Evolutionary conservation across 1,140 invertebrate genomes (phyloP).

Genomic region (Trialeurodes vaporariorum): DNA sequence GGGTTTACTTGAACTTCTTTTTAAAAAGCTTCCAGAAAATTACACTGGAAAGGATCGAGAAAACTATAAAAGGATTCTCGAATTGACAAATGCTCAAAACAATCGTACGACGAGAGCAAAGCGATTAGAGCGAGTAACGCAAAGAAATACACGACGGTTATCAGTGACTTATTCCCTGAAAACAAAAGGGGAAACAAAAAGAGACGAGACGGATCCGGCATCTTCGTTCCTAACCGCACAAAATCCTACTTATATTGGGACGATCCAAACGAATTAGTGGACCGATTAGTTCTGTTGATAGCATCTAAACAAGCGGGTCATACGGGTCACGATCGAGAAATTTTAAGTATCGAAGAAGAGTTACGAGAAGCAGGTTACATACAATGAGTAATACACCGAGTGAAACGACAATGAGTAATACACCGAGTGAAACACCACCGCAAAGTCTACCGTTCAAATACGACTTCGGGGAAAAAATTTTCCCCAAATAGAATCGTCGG

Average conservation of each 20-base stretch:
- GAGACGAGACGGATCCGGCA: not conserved
- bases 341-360: slow-evolving; percentile 34
- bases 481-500: too few species aligned
- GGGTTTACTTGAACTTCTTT: not conserved
- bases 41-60: not conserved
- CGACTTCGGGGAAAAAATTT: too few species aligned
- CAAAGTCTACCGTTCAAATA: too few species aligned
- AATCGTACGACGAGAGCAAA: too few species aligned
- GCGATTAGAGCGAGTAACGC: too few species aligned
- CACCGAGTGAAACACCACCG: too few species aligned
- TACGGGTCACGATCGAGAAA: slow-evolving; percentile 32
- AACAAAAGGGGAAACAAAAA: not conserved
- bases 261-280: slow-evolving; percentile 32
- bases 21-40: not conserved
- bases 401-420: too few species aligned
- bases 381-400: too few species aligned
- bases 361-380: slow-evolving; percentile 22
- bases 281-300: slow-evolving; percentile 28
- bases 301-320: slow-evolving; percentile 30
- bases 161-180: not conserved
- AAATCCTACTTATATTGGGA: slow-evolving; percentile 27
- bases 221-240: not conserved
- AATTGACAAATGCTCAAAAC: not conserved
- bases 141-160: slow-evolving; percentile 1
- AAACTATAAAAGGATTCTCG: not conserved